Conservation (phyloP, 1,140 invertebrate genomes). For the Aphis gossypii region DNA sequence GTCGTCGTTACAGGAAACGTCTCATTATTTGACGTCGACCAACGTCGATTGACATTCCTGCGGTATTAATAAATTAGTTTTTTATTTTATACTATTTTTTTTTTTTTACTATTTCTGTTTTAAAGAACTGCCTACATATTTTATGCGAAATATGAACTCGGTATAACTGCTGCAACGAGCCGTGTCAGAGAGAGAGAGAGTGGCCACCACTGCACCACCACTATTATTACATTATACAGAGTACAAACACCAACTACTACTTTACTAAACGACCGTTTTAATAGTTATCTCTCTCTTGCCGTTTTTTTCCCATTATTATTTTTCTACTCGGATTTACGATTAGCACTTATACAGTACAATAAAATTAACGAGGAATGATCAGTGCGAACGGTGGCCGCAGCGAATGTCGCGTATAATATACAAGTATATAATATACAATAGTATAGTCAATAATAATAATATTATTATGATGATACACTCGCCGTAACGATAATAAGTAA, state of each 20-base stretch:
- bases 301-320: background rate
- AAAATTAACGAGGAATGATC: constrained; percentile 17
- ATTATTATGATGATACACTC: background rate
- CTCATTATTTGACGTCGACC: constrained; percentile 21
- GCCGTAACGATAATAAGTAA: background rate
- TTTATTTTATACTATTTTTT: constrained; percentile 15
- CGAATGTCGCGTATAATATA: background rate
- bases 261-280: constrained; percentile 13
- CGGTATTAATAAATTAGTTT: constrained; percentile 46
- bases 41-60: constrained; percentile 46
- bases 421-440: background rate
- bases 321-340: constrained; percentile 1
- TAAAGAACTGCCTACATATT: background rate
- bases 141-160: constrained; percentile 38
- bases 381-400: background rate
- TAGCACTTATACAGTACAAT: constrained; percentile 1
- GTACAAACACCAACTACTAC: background rate
- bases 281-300: background rate
- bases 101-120: constrained; percentile 17
- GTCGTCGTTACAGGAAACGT: constrained; percentile 35
- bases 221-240: background rate
- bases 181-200: background rate
- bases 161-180: background rate
- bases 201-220: background rate
- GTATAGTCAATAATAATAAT: background rate